Evolutionary conservation across 2,888 invertebrate species (phyloP), one percentile per base, ranked within the genome.

Genomic region (Ashinkailepas kermadecensis): DNA sequence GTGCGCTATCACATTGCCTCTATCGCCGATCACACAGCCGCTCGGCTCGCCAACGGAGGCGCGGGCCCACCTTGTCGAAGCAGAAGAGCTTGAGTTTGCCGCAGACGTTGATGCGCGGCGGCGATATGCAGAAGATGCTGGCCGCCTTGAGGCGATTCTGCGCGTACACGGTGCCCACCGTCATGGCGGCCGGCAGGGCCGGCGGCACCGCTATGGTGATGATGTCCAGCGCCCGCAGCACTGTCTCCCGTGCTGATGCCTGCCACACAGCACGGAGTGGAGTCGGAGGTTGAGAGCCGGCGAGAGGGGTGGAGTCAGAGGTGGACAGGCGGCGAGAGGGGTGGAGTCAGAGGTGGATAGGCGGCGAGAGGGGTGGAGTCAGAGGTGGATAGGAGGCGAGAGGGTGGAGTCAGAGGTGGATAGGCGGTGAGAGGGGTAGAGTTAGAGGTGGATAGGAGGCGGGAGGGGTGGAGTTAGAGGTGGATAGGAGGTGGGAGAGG

Each of bases 131-230:
- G 86, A 93, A 94, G 82, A 98, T 93, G 80, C 92, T 87, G 89
- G 92, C 92, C 67, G 91, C 90, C 87, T 93, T 91, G 80, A 98
- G 89, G 13, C 97, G 90, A 81, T 91, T 90, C 86, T 97, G 96
- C 0, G 97, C 97, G 87, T 96, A 95, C 85, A 95, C 90, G 4
- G 94, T 92, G 0, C 97, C 97, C 3, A 97, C 95, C 0, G 97
- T 96, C 97, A 97, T 97, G 83, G 97, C 98, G 70, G 97, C 97
- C 1, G 97, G 98, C 78, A 98, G 88, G 0, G 97, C 97, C 0
- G 98, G 97, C 0, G 97, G 97, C 0, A 98, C 95, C 78, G 96
- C 96, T 82, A 98, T 96, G 0, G 98, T 98, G 84, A 97, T 93
- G 81, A 98, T 91, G 89, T 98, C 97, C 84, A 97, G 89, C 0